Evolutionary conservation across 2,113 vertebrate species (phyloP), one percentile per base, ranked within the genome.

Genomic region (Callipepla californica): DNA sequence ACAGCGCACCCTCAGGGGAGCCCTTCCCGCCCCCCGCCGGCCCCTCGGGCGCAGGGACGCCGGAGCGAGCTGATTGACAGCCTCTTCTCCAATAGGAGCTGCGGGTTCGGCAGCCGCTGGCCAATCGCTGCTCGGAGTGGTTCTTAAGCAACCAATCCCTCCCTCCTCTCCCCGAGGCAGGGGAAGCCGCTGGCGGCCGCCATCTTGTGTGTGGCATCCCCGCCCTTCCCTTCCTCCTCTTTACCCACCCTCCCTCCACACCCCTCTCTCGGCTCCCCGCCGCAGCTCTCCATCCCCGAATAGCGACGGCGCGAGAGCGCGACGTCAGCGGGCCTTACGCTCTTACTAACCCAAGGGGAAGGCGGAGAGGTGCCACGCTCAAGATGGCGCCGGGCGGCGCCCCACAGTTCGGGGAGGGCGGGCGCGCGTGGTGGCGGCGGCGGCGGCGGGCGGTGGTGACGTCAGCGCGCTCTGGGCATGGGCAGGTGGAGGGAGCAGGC

Each of bases 201-300:
- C 98, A 98, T 98, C 78, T 95, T 97, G 87, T 84, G 95, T 96
- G 97, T 97, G 97, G 96, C 96, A 94, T 28, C 68, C n/a, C 70
- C 57, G 8, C 94, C 65, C 69, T 65, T 19, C 5, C 26, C 3
- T 26, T 57, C n/a, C 18, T 57, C 17, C 30, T 32, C 17, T n/a
- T n/a, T n/a, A 57, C 10, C 9, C 30, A 19, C 10, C 55, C 17
- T 57, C n/a, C 4, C 32, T 47, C 28, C 18, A 2, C 40, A 5
- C 3, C 3, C 32, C 16, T 4, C 50, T 13, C 18, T 26, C 25
- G 6, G 18, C 18, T 6, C 4, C 21, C 3, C 8, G 1, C 28
- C 15, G 16, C 12, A 30, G 19, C 22, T 4, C 2, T 15, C 5
- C 22, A 4, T 44, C 3, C 21, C 6, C 12, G 2, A 32, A 14